Conservation (phyloP, 2,888 invertebrate species). For the Ochropleura leucogaster region DNA sequence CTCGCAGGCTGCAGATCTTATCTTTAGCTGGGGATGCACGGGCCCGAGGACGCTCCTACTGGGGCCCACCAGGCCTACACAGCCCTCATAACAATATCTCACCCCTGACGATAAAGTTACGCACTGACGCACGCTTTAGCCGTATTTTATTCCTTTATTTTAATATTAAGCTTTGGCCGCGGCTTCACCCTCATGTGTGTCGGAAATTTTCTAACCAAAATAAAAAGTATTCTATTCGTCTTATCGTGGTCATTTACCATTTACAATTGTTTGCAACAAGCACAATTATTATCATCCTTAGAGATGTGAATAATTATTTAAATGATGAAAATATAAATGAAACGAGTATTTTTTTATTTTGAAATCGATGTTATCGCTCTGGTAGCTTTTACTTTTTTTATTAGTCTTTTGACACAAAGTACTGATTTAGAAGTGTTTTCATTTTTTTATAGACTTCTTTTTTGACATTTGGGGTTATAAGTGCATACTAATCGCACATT, state of each 20-base stretch:
- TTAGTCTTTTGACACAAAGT: neutral
- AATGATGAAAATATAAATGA: no score
- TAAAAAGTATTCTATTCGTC: neutral
- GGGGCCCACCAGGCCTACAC: constrained; percentile 29
- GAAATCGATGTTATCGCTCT: neutral
- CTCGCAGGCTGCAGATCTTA: constrained; percentile 85
- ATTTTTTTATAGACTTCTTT: neutral
- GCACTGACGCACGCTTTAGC: constrained; percentile 20
- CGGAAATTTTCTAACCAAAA: neutral
- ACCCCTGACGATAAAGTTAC: constrained; percentile 50
- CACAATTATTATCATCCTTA: no score
- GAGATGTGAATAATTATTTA: no score
- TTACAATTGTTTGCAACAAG: neutral
- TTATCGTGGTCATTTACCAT: neutral
- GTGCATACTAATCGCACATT: neutral
- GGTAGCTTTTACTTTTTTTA: neutral
- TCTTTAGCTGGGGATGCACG: constrained; percentile 78
- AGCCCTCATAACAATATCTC: constrained; percentile 51
- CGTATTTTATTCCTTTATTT: constrained; percentile 10
- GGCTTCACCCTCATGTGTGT: neutral
- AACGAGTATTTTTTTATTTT: no score
- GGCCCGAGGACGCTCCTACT: constrained; percentile 53
- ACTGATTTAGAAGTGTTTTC: neutral
- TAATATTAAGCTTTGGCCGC: neutral
- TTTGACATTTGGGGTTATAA: neutral